A percentile compares a stretch with the other conserved stretches of the same genome.
Conservation (phyloP, 2,888 invertebrate species). For the Dorcus parallelipipedus region DNA sequence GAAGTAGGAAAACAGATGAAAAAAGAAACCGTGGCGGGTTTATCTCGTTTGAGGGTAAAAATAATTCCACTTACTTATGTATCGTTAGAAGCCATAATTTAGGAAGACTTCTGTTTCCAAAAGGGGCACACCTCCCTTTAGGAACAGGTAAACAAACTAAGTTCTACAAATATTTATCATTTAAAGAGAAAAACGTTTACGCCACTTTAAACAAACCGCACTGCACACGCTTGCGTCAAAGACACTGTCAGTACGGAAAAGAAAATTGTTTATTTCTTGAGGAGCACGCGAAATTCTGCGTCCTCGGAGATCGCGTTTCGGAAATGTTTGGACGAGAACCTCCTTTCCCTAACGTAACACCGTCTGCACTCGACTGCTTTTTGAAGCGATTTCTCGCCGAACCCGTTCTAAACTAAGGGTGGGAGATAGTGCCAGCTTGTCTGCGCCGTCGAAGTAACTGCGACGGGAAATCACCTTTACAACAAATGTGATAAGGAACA, state of each 20-base stretch:
- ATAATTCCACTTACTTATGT: constrained; percentile 11
- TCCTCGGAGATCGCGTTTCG: constrained; percentile 9
- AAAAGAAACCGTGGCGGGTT: too few species aligned
- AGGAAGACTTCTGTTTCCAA: neutral
- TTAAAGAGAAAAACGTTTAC: constrained; percentile 6
- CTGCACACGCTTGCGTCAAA: constrained; percentile 2
- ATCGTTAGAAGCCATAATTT: constrained; percentile 17
- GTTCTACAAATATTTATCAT: constrained; percentile 13
- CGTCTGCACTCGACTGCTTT: constrained; percentile 27
- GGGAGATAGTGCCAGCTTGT: constrained; percentile 30
- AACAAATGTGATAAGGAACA: constrained; percentile 17
- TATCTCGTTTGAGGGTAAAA: too few species aligned
- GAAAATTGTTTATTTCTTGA: neutral
- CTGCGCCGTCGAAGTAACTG: constrained; percentile 22
- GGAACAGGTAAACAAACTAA: constrained; percentile 14
- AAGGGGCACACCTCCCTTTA: constrained; percentile 1
- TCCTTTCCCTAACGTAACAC: constrained; percentile 18
- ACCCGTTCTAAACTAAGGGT: constrained; percentile 25
- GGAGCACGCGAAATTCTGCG: neutral
- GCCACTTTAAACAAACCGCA: constrained; percentile 10
- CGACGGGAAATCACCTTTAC: constrained; percentile 22
- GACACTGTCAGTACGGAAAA: constrained; percentile 10
- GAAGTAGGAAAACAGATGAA: too few species aligned
- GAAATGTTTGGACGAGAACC: constrained; percentile 7
- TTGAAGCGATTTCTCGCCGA: constrained; percentile 20